phyloP scores from a whole-genome alignment of 92 coral and sea anemone species.

The Isaurus tuberculatus region DNA sequence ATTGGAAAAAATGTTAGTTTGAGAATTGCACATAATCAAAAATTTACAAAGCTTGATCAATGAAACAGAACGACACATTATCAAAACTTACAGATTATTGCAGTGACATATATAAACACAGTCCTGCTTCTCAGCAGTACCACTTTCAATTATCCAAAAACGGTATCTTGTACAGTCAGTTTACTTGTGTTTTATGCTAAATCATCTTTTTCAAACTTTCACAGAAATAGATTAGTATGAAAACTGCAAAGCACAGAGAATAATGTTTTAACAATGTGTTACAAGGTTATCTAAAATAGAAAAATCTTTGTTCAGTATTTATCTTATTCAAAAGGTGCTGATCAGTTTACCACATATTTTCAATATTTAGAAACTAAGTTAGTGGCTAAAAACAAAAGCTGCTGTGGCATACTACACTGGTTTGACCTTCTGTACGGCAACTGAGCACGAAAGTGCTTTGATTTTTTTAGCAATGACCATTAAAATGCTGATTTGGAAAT shows the following conservation, averaged over 20 bases:
- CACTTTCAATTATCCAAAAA: background rate
- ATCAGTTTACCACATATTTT: background rate
- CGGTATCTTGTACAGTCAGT: background rate
- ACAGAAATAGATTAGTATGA: background rate
- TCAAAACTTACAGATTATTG: too few species aligned
- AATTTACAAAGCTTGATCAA: too few species aligned
- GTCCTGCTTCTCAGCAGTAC: background rate
- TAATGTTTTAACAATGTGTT: background rate
- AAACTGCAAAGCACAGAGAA: conserved; percentile 23
- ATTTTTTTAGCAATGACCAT: conserved; percentile 1
- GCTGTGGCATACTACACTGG: background rate
- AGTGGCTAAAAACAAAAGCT: background rate
- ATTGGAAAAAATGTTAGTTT: too few species aligned
- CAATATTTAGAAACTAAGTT: background rate
- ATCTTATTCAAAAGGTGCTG: background rate
- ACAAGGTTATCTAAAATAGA: background rate
- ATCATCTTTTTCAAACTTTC: background rate
- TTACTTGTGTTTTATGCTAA: background rate
- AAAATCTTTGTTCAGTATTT: background rate
- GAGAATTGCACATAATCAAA: too few species aligned
- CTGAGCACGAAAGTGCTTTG: conserved; percentile 1
- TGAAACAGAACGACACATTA: too few species aligned
- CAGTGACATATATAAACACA: too few species aligned
- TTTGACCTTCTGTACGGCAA: conserved; percentile 25
- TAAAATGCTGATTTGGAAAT: conserved; percentile 8